These are phyloP conservation scores for Microtus ochrogaster DNA, from an alignment of 2,113 vertebrate genomes.

Conservation along the genomic window DNA sequence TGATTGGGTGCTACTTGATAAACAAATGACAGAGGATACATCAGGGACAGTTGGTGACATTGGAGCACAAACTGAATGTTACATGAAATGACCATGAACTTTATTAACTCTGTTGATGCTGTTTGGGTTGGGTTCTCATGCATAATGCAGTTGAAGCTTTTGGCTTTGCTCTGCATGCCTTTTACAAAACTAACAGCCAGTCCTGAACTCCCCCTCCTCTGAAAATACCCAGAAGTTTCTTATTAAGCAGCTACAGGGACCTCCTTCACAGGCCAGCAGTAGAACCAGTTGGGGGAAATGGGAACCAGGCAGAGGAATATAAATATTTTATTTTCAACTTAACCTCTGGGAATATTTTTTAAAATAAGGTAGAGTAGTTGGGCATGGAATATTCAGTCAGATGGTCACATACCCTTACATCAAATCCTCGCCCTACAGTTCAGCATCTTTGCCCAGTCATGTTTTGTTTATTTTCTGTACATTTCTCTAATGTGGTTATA, in stretches of 20 bases:
- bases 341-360: not conserved
- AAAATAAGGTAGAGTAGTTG: not conserved
- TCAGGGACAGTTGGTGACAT: not conserved
- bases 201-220: not conserved
- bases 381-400: not conserved
- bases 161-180: not conserved
- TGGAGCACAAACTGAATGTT: not conserved
- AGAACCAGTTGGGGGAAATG: not conserved
- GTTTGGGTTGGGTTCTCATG: not conserved
- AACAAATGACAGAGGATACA: not conserved
- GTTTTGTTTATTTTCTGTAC: not conserved
- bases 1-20: not conserved
- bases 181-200: not conserved
- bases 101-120: not conserved
- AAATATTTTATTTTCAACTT: slow-evolving; percentile 5
- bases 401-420: not conserved
- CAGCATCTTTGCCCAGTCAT: not conserved
- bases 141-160: not conserved
- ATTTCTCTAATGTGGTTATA: not conserved
- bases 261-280: not conserved
- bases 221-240: not conserved
- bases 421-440: not conserved
- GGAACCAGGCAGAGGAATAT: not conserved
- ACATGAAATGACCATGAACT: not conserved
- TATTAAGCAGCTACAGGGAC: not conserved